Conservation (phyloP, 92 coral and sea anemone species). For the Epizoanthus stellaris region DNA sequence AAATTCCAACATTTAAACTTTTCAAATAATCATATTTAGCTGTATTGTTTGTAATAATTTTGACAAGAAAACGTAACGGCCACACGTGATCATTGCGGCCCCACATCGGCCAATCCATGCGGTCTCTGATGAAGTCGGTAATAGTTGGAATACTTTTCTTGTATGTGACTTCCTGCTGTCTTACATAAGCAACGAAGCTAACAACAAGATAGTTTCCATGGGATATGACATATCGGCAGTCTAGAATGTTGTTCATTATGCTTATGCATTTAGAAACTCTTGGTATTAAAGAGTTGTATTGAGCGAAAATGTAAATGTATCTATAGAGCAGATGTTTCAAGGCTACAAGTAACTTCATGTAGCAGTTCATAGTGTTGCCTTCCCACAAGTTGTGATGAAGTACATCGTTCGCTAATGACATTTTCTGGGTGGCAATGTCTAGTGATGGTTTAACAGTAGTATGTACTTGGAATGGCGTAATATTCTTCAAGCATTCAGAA, state of each 20-base stretch:
- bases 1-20: slow-evolving; percentile 27
- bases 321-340: neutral
- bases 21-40: slow-evolving; percentile 25
- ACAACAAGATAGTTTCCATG: neutral
- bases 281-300: neutral
- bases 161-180: neutral
- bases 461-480: neutral
- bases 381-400: neutral
- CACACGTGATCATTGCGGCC: neutral
- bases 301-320: neutral
- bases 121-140: slow-evolving; percentile 6
- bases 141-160: neutral
- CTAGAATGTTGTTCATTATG: neutral
- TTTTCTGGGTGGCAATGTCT: neutral
- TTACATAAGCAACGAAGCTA: slow-evolving; percentile 5
- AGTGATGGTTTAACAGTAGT: no score
- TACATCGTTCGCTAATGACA: neutral
- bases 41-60: slow-evolving; percentile 2
- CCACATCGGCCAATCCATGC: slow-evolving; percentile 8
- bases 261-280: neutral
- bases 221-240: neutral
- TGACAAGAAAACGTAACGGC: slow-evolving; percentile 31
- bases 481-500: neutral
- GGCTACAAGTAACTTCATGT: neutral
- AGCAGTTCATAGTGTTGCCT: neutral